Evolutionary conservation across 2,797 vertebrate species (phyloP).

Genomic region (Pseudocheirus occidentalis): DNA sequence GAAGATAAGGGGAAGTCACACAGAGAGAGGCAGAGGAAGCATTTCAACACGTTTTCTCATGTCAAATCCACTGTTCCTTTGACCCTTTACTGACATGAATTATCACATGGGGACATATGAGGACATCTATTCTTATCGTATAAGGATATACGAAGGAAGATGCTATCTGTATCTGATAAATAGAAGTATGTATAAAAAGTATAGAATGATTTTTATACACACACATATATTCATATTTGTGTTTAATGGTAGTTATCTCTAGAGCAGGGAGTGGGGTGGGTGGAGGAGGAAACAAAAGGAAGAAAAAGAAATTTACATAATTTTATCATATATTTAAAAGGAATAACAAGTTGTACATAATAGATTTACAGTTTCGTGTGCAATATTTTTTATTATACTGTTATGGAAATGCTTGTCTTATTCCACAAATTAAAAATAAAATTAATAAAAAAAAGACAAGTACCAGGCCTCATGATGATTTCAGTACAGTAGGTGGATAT

Average conservation of each 20-base stretch:
- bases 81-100: neutral
- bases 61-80: neutral
- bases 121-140: too few relatives aligned
- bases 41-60: neutral
- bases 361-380: neutral
- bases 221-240: neutral
- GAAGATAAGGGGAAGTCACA: too few relatives aligned
- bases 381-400: neutral
- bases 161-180: neutral
- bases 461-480: neutral
- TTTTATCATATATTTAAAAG: neutral
- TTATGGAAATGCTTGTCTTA: neutral
- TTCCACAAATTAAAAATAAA: neutral
- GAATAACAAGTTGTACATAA: neutral
- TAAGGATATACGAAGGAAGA: neutral
- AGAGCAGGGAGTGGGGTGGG: neutral
- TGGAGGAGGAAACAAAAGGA: neutral
- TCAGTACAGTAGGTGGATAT: neutral
- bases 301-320: neutral
- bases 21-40: neutral
- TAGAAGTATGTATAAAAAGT: neutral
- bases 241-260: neutral
- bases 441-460: neutral
- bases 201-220: neutral
- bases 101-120: too few relatives aligned